Evolutionary conservation across 2,888 invertebrate species (phyloP), one percentile per base, ranked within the genome.

Genomic region (Orthonevra nobilis): DNA sequence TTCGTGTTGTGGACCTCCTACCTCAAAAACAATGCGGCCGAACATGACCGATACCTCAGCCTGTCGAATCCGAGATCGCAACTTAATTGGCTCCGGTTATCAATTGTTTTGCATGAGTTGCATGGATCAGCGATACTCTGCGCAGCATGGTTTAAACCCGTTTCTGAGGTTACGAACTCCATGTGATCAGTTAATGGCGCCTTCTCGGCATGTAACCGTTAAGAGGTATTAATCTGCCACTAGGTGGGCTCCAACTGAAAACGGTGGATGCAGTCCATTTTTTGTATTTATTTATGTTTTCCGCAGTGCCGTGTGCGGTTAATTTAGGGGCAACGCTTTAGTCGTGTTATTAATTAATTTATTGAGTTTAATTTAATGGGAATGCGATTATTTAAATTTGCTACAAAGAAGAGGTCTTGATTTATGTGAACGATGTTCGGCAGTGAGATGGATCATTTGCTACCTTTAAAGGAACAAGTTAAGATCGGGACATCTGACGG

Each of bases 271-370:
- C 15, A 40, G n/a, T n/a, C n/a, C n/a, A n/a, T n/a, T n/a, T n/a
- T n/a, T n/a, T n/a, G 28, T 19, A 7, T 28, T 4, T 17, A n/a
- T 38, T 15, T 10, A 36, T 26, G n/a, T n/a, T n/a, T n/a, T n/a
- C n/a, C n/a, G n/a, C n/a, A 17, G 15, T 56, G 58, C 32, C 40
- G 38, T 66, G 19, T 36, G 40, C 38, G 68, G 56, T 68, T 5
- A 48, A 56, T 46, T 46, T 19, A 12, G 20, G 3, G 6, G 14
- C 4, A 20, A 19, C 14, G 14, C 19, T 7, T 28, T 17, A 61
- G 44, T 0, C 19, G 32, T 2, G 23, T 32, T 58, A 68, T 58
- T 58, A 48, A 58, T 68, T 68, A 32, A 50, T 58, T 58, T 38
- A 30, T 32, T 36, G 15, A 30, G 48, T 58, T 54, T 23, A 50